phyloP scores from a whole-genome alignment of 2,888 invertebrate species.

The Chrysina gloriosa region DNA sequence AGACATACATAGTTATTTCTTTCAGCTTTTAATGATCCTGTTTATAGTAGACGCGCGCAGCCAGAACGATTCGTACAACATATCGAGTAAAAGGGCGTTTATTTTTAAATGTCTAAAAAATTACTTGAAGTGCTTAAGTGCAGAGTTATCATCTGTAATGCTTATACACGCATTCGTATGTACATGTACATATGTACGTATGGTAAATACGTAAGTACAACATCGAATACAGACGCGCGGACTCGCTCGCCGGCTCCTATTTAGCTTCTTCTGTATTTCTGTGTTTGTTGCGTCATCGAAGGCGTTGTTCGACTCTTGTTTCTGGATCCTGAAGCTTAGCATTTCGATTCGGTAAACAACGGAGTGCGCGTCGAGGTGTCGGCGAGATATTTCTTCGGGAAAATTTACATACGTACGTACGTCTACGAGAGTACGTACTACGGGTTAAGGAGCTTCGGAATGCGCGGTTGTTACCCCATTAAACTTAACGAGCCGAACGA shows the following conservation, averaged over 20 bases:
- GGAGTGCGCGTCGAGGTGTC: neutral
- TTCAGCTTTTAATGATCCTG: conserved; percentile 22
- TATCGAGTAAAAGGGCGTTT: conserved; percentile 25
- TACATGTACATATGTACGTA: too few species aligned
- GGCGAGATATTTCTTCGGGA: neutral
- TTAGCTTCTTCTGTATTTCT: conserved; percentile 14
- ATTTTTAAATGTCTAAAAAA: conserved; percentile 37
- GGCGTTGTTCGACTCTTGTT: conserved; percentile 1
- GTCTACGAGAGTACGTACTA: neutral
- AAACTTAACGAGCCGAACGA: too few species aligned
- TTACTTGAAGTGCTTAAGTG: conserved; percentile 35
- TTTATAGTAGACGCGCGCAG: conserved; percentile 21
- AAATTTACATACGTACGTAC: conserved; percentile 5
- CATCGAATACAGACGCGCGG: neutral
- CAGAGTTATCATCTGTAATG: conserved; percentile 24
- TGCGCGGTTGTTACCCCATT: too few species aligned
- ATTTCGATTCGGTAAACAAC: conserved; percentile 8
- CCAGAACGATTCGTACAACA: conserved; percentile 21
- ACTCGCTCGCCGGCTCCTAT: conserved; percentile 5
- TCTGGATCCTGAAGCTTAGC: neutral
- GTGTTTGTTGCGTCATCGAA: conserved; percentile 19
- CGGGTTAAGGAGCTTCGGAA: too few species aligned
- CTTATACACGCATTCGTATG: too few species aligned
- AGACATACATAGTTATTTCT: conserved; percentile 21
- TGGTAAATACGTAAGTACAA: too few species aligned